Base-by-base conservation (phyloP, 2,888 invertebrate genomes). In the Platypus cylindrus region DNA sequence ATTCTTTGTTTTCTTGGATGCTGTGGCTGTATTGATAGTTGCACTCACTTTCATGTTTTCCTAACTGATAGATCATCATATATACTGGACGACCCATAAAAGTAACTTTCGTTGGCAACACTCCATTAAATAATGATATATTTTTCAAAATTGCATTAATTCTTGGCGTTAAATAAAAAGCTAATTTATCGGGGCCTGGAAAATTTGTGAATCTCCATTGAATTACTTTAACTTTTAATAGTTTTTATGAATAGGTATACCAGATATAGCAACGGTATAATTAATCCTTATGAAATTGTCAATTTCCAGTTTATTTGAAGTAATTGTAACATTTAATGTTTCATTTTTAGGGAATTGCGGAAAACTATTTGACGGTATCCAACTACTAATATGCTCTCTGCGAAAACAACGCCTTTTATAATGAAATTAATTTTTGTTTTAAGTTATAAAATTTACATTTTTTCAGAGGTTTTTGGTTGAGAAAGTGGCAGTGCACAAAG, bases 121-220 rank as follows among this genome's bases (percentile, higher is more conserved):
- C 23, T 9, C 42, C 20, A 26, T 66, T 58, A 16, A 68, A 55
- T 23, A 76, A 54, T 39, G 68, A 72, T 67, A 73, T 74, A 17
- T 58, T 54, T 26, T 57, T 51, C 14, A 78, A 47, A 23, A 55
- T 58, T 5, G 69, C 64, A 37, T 67, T 68, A 31, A 53, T 49
- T 38, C 63, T 63, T 4, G 78, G 74, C 0, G 73, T 69, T 30
- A 79, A 49, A 48, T 74, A 67, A 44, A 77, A 56, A 2, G 67
- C 68, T 52, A 75, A 66, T 44, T 75, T 74, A 55, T 73, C 73
- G 2, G 78, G 75, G 36, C 78, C 78, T 37, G 18, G 28, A 32
- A 32, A 11, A 23, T n/a, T n/a, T n/a, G n/a, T n/a, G n/a, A n/a
- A n/a, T n/a, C n/a, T n/a, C n/a, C n/a, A n/a, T n/a, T n/a, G n/a